phyloP scores from a whole-genome alignment of 1,140 invertebrate genomes.

The Lutraria rhynchaena region DNA sequence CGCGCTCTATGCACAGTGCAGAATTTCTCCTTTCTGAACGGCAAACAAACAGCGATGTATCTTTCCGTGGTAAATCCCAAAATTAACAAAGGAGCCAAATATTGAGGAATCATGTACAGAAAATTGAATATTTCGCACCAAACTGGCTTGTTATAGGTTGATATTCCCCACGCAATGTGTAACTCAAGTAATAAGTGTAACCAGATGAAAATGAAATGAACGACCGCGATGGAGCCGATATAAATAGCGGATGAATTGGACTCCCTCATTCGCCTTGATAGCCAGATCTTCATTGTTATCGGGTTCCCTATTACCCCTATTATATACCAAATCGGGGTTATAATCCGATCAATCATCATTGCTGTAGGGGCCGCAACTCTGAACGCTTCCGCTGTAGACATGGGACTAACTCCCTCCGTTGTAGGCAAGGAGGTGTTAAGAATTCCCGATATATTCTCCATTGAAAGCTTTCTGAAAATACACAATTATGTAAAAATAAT shows the following conservation, averaged over 20 bases:
- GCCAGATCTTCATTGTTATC: conserved; percentile 78
- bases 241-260: conserved; percentile 80
- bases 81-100: conserved; percentile 78
- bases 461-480: conserved; percentile 48
- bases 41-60: conserved; percentile 97
- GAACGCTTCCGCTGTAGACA: conserved; percentile 44
- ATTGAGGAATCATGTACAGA: conserved; percentile 75
- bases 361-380: conserved; percentile 63
- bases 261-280: conserved; percentile 73
- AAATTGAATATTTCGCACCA: conserved; percentile 76
- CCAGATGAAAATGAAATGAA: conserved; percentile 77
- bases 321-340: conserved; percentile 78
- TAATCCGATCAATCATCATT: conserved; percentile 66
- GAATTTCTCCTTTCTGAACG: conserved; percentile 85
- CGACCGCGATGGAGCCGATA: conserved; percentile 77
- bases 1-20: conserved; percentile 73
- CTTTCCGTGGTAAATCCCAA: conserved; percentile 95
- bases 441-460: conserved; percentile 54
- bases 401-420: background rate
- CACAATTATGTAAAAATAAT: background rate
- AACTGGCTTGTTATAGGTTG: conserved; percentile 66
- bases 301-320: conserved; percentile 79
- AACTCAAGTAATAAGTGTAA: conserved; percentile 75
- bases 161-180: conserved; percentile 72
- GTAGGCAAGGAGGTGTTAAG: conserved; percentile 32